These are phyloP conservation scores for Synanthedon tipuliformis DNA, from an alignment of 2,888 invertebrate species.

Conservation along the genomic window DNA sequence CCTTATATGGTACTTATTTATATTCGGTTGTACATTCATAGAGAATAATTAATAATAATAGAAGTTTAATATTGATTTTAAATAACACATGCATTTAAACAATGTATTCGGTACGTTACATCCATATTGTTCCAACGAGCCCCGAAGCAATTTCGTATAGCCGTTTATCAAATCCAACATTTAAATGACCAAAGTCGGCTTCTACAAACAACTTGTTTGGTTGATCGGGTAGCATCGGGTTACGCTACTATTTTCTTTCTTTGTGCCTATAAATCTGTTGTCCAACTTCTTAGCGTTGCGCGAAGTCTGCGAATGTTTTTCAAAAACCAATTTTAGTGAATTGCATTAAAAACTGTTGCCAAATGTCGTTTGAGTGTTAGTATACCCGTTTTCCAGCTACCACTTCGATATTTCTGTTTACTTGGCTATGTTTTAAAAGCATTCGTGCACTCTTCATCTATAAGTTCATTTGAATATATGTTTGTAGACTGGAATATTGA, in stretches of 20 bases:
- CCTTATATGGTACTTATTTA: too few relatives aligned
- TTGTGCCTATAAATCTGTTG: conserved; percentile 60
- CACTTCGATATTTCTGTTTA: background rate
- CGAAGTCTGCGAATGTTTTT: conserved; percentile 39
- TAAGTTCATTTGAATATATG: too few relatives aligned
- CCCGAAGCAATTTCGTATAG: conserved; percentile 36
- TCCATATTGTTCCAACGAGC: conserved; percentile 6
- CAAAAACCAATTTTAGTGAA: conserved; percentile 62
- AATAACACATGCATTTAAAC: background rate
- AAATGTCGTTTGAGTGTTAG: conserved; percentile 43
- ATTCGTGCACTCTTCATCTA: background rate
- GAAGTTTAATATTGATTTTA: background rate
- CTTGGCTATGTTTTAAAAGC: conserved; percentile 1
- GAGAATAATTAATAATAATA: too few relatives aligned
- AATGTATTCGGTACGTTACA: background rate
- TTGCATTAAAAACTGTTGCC: conserved; percentile 60
- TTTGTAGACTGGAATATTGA: too few relatives aligned
- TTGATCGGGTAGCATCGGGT: conserved; percentile 38
- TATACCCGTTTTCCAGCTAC: conserved; percentile 16
- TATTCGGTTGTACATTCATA: too few relatives aligned
- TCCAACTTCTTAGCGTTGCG: conserved; percentile 58
- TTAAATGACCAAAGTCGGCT: conserved; percentile 60
- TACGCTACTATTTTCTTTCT: conserved; percentile 42
- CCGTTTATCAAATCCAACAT: conserved; percentile 60
- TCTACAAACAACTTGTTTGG: conserved; percentile 53